A percentile compares a stretch with the other conserved stretches of the same genome.
These are phyloP conservation scores for Epizoanthus ramosus DNA, from an alignment of 92 coral and sea anemone species.

Conservation along the genomic window DNA sequence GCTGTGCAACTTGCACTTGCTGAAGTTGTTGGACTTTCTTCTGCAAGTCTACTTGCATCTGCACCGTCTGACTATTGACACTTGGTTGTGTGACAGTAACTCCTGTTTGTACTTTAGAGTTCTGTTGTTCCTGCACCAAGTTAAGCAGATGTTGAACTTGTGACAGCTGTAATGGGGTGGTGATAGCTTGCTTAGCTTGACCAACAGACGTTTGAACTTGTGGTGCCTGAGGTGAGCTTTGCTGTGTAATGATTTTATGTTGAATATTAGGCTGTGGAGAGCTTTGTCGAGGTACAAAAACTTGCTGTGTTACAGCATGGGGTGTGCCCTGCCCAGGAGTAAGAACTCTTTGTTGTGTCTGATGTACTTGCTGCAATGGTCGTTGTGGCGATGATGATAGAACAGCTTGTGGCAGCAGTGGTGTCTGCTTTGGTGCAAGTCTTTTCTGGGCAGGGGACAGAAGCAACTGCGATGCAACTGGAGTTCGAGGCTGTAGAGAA, in stretches of 20 bases:
- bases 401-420: constrained; percentile 66
- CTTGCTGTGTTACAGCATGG: constrained; percentile 19
- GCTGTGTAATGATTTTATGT: constrained; percentile 49
- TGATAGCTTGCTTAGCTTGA: constrained; percentile 49
- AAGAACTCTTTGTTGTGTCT: constrained; percentile 38
- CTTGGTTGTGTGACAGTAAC: constrained; percentile 19
- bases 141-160: constrained; percentile 63
- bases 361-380: constrained; percentile 30
- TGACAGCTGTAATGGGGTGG: constrained; percentile 41
- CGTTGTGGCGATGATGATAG: constrained; percentile 59
- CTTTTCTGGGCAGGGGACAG: constrained; percentile 53
- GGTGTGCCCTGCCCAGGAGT: constrained; percentile 1
- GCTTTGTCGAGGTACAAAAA: constrained; percentile 25
- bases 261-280: constrained; percentile 11
- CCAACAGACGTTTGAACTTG: constrained; percentile 51
- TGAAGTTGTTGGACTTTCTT: constrained; percentile 73
- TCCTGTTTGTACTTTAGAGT: constrained; percentile 26
- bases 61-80: constrained; percentile 53
- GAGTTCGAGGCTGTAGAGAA: constrained; percentile 29
- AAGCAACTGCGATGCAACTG: constrained; percentile 19
- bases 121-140: constrained; percentile 46
- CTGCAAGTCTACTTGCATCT: constrained; percentile 35
- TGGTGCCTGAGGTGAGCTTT: constrained; percentile 46
- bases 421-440: constrained; percentile 85
- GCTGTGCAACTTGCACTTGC: constrained; percentile 72